Evolutionary conservation across 2,888 invertebrate species (phyloP).

Genomic region (Thymelicus lineola): DNA sequence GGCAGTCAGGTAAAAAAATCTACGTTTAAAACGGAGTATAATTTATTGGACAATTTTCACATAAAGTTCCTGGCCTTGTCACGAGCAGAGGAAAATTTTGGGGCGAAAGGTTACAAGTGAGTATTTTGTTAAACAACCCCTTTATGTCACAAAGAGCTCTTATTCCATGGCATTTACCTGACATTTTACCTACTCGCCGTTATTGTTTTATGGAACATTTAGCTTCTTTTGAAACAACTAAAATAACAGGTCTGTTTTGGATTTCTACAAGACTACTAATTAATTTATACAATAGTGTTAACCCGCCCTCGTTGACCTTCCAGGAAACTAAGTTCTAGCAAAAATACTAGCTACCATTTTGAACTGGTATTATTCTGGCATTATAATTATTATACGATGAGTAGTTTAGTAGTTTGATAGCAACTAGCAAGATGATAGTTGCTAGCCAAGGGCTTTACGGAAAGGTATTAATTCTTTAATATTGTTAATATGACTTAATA

Average conservation of each 20-base stretch:
- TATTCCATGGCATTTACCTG: conserved; percentile 40
- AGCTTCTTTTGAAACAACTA: conserved; percentile 8
- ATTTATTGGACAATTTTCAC: neutral
- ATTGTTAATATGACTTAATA: too few relatives aligned
- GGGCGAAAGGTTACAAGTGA: conserved; percentile 33
- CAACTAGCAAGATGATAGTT: too few relatives aligned
- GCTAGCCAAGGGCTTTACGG: too few relatives aligned
- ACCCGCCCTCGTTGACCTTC: neutral
- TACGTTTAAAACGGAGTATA: neutral
- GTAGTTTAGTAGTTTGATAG: too few relatives aligned
- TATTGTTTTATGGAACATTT: conserved; percentile 30
- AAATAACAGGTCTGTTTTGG: conserved; percentile 13
- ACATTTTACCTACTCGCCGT: conserved; percentile 32
- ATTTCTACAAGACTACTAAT: neutral
- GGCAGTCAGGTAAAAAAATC: too few relatives aligned
- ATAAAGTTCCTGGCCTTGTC: conserved; percentile 15
- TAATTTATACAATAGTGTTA: neutral
- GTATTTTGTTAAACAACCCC: conserved; percentile 41
- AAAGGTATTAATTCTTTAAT: too few relatives aligned
- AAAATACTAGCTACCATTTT: too few relatives aligned
- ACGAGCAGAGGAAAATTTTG: conserved; percentile 13
- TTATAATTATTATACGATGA: too few relatives aligned
- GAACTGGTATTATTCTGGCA: too few relatives aligned
- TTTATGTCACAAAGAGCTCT: conserved; percentile 39
- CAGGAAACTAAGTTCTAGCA: too few relatives aligned